phyloP scores from a whole-genome alignment of 2,113 vertebrate genomes.

The Egretta garzetta region DNA sequence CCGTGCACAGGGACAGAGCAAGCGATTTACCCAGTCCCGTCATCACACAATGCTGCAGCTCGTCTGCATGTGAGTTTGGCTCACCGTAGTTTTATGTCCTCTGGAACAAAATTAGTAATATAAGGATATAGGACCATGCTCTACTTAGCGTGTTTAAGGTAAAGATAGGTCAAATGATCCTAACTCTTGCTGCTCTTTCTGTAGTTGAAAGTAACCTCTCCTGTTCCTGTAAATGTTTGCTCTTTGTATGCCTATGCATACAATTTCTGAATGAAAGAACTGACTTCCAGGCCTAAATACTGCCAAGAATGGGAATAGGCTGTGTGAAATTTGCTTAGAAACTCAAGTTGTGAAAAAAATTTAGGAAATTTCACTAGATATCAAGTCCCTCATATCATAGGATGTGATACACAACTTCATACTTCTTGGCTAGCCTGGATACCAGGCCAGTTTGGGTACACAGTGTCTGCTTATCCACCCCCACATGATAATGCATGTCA shows the following conservation, averaged over 20 bases:
- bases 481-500: not conserved
- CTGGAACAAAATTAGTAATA: not conserved
- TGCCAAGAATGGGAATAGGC: not conserved
- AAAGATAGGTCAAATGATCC: not conserved
- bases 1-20: not conserved
- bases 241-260: not conserved
- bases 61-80: not conserved
- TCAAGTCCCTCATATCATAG: not conserved
- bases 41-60: not conserved
- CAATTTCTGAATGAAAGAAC: not conserved
- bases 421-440: not conserved
- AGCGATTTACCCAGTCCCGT: not conserved
- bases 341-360: not conserved
- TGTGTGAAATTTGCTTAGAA: not conserved
- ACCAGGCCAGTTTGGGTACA: not conserved
- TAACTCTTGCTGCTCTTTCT: not conserved
- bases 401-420: not conserved
- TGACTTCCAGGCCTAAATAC: not conserved
- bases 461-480: not conserved
- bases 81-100: not conserved
- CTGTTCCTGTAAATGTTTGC: not conserved
- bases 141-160: not conserved
- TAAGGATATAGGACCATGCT: fast-evolving
- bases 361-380: not conserved
- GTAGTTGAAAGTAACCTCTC: not conserved